Conservation (phyloP, 2,113 vertebrate species). For the Ginglymostoma cirratum region DNA sequence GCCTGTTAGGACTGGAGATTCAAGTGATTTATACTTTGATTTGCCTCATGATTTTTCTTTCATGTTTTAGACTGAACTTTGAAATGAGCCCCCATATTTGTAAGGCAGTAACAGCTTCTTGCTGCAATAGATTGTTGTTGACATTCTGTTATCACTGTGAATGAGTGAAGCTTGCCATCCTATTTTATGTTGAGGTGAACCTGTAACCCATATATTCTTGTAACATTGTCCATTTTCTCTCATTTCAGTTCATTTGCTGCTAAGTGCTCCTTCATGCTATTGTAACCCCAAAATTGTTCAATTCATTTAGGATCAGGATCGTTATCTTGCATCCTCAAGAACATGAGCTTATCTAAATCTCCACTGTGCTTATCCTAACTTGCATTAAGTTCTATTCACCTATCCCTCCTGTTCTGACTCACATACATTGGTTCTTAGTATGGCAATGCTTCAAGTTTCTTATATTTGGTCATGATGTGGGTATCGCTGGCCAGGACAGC, state of each 20-base stretch:
- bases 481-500: not conserved
- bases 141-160: not conserved
- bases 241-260: not conserved
- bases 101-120: not conserved
- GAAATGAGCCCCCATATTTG: not conserved
- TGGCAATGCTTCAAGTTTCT: not conserved
- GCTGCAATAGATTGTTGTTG: not conserved
- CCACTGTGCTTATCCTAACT: not conserved
- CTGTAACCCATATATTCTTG: not conserved
- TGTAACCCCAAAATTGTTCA: not conserved
- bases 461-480: not conserved
- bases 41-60: not conserved
- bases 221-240: not conserved
- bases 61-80: not conserved
- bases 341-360: not conserved
- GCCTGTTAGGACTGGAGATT: not conserved
- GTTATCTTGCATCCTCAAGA: not conserved
- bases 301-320: not conserved
- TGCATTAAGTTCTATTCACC: not conserved
- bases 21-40: not conserved
- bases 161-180: not conserved
- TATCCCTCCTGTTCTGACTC: not conserved
- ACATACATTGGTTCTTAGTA: not conserved
- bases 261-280: not conserved
- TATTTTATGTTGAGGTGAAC: not conserved